Base-by-base conservation (phyloP, 2,888 invertebrate species). In the Drosophila flavopinicola region DNA sequence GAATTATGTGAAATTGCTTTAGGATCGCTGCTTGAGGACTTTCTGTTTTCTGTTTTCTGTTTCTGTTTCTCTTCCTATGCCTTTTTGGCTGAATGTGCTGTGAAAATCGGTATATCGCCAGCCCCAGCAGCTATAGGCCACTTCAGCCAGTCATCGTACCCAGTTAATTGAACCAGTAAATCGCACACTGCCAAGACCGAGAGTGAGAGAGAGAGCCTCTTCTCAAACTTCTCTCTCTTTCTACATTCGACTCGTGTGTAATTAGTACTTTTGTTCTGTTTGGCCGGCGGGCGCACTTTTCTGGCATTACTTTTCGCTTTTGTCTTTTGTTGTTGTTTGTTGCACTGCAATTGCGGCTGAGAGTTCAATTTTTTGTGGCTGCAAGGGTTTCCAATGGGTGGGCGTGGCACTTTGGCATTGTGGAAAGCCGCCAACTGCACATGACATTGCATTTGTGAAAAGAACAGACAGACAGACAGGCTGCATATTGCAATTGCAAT, bases 141-240 rank as follows among this genome's bases (percentile, higher is more conserved):
- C 53, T 37, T 37, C 59, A 10, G 24, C 32, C 9, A 25, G 23
- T 39, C 52, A 64, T 41, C 29, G 52, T 67, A 29, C 3, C 71
- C 45, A 66, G 76, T 75, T 86, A 83, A 87, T 80, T 85, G 85
- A 82, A 65, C 78, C 70, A 47, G 78, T 83, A 78, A 68, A 64
- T 71, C 63, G 63, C 47, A 33, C 35, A 30, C 6, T 38, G 30
- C 10, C n/a, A n/a, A 41, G 23, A n/a, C 20, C 10, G 9, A 27
- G 17, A 30, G 27, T 23, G 17, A 5, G 6, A 17, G 11, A 3
- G 11, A n/a, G 15, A 6, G 13, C 17, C n/a, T 30, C 23, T 33
- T 48, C 30, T 13, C 13, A 38, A 6, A 23, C 44, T 51, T 41
- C 25, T 49, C 25, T 52, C 1, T 61, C 2, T 29, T 41, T 47